Base-by-base conservation (phyloP, 2,113 vertebrate genomes). In the Brienomyrus brachyistius region DNA sequence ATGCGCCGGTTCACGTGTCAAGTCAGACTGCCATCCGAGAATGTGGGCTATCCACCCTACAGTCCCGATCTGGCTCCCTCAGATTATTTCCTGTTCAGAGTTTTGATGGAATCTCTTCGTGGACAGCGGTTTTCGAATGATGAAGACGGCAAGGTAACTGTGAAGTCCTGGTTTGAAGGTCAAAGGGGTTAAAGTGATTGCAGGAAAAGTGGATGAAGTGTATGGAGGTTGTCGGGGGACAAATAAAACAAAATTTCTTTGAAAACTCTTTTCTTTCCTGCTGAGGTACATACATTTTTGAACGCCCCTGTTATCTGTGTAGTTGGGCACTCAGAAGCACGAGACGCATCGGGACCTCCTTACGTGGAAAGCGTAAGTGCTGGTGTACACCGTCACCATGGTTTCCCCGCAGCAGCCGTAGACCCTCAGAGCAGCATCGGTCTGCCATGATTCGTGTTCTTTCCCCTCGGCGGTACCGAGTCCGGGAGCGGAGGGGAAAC, bases 361-460 rank as follows among this genome's bases (percentile, higher is more conserved):
- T 70, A 96, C 96, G 85, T 94, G 88, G 89, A 96, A 96, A 1
- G 90, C 66, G 86, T 95, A 93, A 54, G 94, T 93, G 87, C 91
- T 93, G 48, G 96, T 96, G 91, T 95, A 93, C 83, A 97, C 92
- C 3, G 92, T 94, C 50, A 96, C 93, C 90, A 91, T 92, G 89
- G 88, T 86, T 87, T 90, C 66, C 0, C 86, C 91, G 80, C 83
- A 91, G 90, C 93, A 91, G 47, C 47, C 35, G 90, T 95, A 97
- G 5, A 93, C 94, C 48, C 95, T 91, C 0, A 91, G 92, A 0
- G 90, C 93, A 51, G 91, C 89, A 89, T 92, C 91, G 70, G 92
- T 92, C 92, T 91, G 92, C 96, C 95, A 96, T 56, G 92, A 88
- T 11, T 94, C 93, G 2, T 86, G 87, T 27, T 87, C 91, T 2